These are phyloP conservation scores for Argyrosomus regius DNA, from an alignment of 2,797 vertebrate species.

Conservation along the genomic window DNA sequence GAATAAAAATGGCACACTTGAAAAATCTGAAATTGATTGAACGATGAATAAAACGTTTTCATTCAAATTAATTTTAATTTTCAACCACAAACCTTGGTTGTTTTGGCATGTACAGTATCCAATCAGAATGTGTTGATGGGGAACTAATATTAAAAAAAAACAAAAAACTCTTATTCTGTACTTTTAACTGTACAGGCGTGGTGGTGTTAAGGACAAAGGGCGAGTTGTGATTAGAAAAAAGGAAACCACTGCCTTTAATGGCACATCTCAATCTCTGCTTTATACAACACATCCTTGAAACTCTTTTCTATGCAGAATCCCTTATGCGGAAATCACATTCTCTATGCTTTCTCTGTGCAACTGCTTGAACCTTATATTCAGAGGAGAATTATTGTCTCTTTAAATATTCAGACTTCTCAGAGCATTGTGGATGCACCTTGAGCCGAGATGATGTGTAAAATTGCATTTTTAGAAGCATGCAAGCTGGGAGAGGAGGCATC, in stretches of 20 bases:
- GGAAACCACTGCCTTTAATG: constrained; percentile 61
- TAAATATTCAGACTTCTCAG: constrained; percentile 70
- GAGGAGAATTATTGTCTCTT: constrained; percentile 60
- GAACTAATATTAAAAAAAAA: background rate
- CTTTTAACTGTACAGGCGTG: constrained; percentile 31
- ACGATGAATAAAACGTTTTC: constrained; percentile 26
- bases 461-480: constrained; percentile 74
- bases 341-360: constrained; percentile 45
- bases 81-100: constrained; percentile 9
- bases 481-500: constrained; percentile 61
- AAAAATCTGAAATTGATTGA: constrained; percentile 23
- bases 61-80: constrained; percentile 14
- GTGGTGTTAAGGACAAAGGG: constrained; percentile 55
- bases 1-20: constrained; percentile 65
- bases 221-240: constrained; percentile 48
- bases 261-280: constrained; percentile 46
- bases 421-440: constrained; percentile 71
- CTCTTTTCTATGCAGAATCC: constrained; percentile 42
- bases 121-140: constrained; percentile 24
- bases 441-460: constrained; percentile 77
- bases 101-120: constrained; percentile 10
- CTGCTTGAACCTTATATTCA: constrained; percentile 52
- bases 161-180: background rate
- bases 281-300: constrained; percentile 42
- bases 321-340: constrained; percentile 62